These are phyloP conservation scores for Azorinus chamasolen DNA, from an alignment of 2,888 invertebrate genomes.

Conservation along the genomic window DNA sequence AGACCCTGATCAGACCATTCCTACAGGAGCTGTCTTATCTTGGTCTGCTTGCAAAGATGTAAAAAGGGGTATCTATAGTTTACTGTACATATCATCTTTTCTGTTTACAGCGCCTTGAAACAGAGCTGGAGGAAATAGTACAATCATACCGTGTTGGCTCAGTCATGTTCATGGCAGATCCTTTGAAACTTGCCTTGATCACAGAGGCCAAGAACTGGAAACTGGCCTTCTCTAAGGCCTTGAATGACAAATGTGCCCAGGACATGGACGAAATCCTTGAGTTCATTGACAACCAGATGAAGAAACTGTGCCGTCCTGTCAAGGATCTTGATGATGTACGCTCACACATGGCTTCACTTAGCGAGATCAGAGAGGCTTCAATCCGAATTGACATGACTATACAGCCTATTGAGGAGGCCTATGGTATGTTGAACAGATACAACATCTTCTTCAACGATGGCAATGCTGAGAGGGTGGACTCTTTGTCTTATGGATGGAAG, in stretches of 20 bases:
- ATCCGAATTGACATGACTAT: conserved; percentile 98
- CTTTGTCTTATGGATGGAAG: conserved; percentile 95
- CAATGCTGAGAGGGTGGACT: conserved; percentile 96
- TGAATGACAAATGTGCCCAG: conserved; percentile 86
- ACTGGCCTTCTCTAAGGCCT: conserved; percentile 85
- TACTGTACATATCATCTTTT: neutral
- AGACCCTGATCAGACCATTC: too few relatives aligned
- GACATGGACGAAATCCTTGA: conserved; percentile 90
- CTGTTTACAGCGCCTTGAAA: conserved; percentile 84
- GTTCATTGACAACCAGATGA: conserved; percentile 96
- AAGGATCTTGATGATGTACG: conserved; percentile 97
- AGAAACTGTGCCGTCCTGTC: conserved; percentile 94
- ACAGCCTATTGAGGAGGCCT: conserved; percentile 98
- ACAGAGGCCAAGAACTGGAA: conserved; percentile 88
- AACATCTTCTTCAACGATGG: conserved; percentile 95
- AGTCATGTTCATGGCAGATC: conserved; percentile 85
- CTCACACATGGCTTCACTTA: conserved; percentile 96
- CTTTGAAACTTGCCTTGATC: conserved; percentile 93
- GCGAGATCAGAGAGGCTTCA: conserved; percentile 96
- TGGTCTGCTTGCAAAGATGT: too few relatives aligned
- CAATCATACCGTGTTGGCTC: conserved; percentile 84
- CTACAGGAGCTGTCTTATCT: too few relatives aligned
- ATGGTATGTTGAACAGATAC: conserved; percentile 95
- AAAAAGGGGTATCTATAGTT: too few relatives aligned
- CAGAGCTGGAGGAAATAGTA: conserved; percentile 84